These are phyloP conservation scores for Cheilinus undulatus DNA, from an alignment of 2,113 vertebrate genomes.

Conservation along the genomic window DNA sequence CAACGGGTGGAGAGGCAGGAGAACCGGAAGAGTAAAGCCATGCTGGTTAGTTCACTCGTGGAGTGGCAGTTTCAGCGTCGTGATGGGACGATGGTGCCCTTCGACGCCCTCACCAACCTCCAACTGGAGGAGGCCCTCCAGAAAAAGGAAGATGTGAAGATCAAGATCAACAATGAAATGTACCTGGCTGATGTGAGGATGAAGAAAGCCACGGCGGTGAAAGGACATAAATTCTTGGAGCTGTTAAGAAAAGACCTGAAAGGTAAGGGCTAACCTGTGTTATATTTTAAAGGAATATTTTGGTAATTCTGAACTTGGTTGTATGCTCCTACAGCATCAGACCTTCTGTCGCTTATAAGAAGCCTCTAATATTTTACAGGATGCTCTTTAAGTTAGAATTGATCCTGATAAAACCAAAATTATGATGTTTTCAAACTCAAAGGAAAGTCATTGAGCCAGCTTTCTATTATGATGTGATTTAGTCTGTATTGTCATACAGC, in stretches of 20 bases:
- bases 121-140: conserved; percentile 84
- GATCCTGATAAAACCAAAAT: no score
- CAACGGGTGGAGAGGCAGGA: conserved; percentile 72
- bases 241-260: conserved; percentile 62
- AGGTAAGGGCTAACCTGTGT: conserved; percentile 43
- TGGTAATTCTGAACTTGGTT: no score
- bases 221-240: conserved; percentile 21
- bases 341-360: no score
- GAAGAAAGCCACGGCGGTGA: conserved; percentile 15
- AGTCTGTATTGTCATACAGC: no score
- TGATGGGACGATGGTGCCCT: not conserved
- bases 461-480: no score
- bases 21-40: conserved; percentile 73
- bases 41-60: conserved; percentile 70
- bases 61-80: conserved; percentile 83
- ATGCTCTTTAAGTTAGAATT: no score
- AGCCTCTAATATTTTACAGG: no score
- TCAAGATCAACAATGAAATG: conserved; percentile 70
- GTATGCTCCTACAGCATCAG: no score
- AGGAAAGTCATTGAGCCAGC: no score
- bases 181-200: conserved; percentile 54
- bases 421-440: no score
- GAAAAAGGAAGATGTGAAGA: not conserved
- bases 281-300: no score
- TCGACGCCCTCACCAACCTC: conserved; percentile 84